Evolutionary conservation across 2,888 invertebrate species (phyloP), one percentile per base, ranked within the genome.

Genomic region (Scaeva pyrastri): DNA sequence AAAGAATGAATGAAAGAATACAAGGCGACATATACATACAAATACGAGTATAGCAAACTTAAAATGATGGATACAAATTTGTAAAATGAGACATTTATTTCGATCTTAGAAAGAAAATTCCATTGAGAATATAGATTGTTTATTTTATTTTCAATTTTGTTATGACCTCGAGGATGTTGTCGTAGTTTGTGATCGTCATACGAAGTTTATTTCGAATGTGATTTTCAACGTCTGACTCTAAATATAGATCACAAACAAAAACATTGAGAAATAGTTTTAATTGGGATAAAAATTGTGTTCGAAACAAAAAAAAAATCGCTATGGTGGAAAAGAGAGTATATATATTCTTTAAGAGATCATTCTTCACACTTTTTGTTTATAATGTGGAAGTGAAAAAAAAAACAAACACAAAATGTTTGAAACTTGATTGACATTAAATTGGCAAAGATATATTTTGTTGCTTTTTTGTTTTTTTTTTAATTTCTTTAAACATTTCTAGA

Each of bases 161-260:
- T 56, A 52, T 39, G 80, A 70, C 62, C 70, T 81, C 75, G 62
- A n/a, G 10, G 45, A 41, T 6, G 60, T 70, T 50, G 58, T 66
- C 52, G 68, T 52, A 31, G 56, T 73, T 52, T 79, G 50, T 23
- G 70, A 39, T 58, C 52, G 52, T 66, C 70, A 50, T 50, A 50
- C n/a, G 64, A 41, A 66, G 64, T 73, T 68, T 58, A 50, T 64
- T 73, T 80, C 5, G 19, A 58, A 23, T 70, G 41, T 64, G 45
- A 36, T 81, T 43, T 58, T 68, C 64, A 60, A 60, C 60, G 86
- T 78, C 70, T 86, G 77, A 39, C 6, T 66, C 64, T 86, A 82
- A 74, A 74, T 74, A 58, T 82, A 86, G 86, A 86, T 19, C 43
- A 58, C 52, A 86, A 82, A 86, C 86, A 82, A 86, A 66, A 85